phyloP scores from a whole-genome alignment of 2,797 vertebrate species.

The Hypotaenidia okinawae region DNA sequence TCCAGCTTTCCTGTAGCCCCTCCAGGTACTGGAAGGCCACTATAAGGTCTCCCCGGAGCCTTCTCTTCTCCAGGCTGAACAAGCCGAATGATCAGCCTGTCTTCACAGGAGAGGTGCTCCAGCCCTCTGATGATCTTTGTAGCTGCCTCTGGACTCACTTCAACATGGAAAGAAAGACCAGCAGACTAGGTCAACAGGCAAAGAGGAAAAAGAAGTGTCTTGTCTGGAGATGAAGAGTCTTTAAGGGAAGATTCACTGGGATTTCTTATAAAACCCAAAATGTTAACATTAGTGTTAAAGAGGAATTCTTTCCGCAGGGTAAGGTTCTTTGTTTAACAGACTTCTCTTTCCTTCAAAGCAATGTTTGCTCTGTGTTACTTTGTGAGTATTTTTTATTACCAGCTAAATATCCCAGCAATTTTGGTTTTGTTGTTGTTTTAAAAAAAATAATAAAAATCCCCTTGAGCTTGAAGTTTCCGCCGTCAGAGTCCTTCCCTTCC shows the following conservation, averaged over 20 bases:
- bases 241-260: neutral
- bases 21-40: too few relatives aligned
- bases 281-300: neutral
- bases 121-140: too few relatives aligned
- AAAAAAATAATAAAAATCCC: neutral
- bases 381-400: slow-evolving; percentile 14
- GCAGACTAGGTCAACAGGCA: neutral
- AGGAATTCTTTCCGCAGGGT: neutral
- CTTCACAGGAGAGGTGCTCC: too few relatives aligned
- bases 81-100: too few relatives aligned
- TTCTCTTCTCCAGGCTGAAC: too few relatives aligned
- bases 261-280: neutral
- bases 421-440: neutral
- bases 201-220: neutral
- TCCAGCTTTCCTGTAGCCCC: too few relatives aligned
- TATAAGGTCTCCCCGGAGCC: too few relatives aligned
- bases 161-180: neutral
- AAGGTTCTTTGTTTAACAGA: slow-evolving; percentile 9
- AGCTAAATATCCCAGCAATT: neutral
- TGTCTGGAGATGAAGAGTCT: neutral
- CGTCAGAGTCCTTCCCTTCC: neutral
- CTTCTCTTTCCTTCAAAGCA: slow-evolving; percentile 11
- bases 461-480: neutral
- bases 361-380: neutral
- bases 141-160: too few relatives aligned